Evolutionary conservation across 2,888 invertebrate genomes (phyloP), one percentile per base, ranked within the genome.

Genomic region (Andrena flavipes): DNA sequence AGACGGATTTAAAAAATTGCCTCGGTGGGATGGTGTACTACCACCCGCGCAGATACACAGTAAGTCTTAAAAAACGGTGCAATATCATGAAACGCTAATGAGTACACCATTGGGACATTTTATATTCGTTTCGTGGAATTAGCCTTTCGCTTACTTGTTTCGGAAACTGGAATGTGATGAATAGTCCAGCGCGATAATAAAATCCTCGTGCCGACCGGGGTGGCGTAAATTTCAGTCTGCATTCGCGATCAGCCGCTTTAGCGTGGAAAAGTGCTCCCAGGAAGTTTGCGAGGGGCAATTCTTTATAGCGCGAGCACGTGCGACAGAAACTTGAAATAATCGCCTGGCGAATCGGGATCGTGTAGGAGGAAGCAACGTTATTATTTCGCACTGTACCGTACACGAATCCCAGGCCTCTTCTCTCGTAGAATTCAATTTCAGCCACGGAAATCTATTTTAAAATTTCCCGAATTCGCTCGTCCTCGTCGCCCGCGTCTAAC

Each of bases 41-140:
- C 77, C 80, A 74, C 67, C 78, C 78, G 78, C 82, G 70, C 72
- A 70, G 76, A 69, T 62, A 54, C 13, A 26, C 10, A 71, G 70
- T 86, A 87, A 87, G 86, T 87, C 86, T 80, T 86, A 77, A 84
- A 86, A 86, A 87, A 84, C 86, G 84, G 80, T 84, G 82, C 84
- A 87, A 83, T 88, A 87, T 84, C 85, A 88, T 89, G 84, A 84
- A 89, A 85, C 82, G 80, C 82, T 86, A 89, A 88, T 85, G 83
- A 84, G 85, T 77, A 85, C 76, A 82, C 86, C 88, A 89, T 87
- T 87, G 86, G 85, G 87, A 87, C 87, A 85, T 85, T 88, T 87
- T 89, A 82, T 88, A 88, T 88, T 87, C 85, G 81, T 84, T 83
- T 88, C 82, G 83, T 63, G 81, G 84, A 87, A 88, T 87, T 88